Conservation (phyloP, 2,888 invertebrate species). For the Oscheius myriophilus region DNA sequence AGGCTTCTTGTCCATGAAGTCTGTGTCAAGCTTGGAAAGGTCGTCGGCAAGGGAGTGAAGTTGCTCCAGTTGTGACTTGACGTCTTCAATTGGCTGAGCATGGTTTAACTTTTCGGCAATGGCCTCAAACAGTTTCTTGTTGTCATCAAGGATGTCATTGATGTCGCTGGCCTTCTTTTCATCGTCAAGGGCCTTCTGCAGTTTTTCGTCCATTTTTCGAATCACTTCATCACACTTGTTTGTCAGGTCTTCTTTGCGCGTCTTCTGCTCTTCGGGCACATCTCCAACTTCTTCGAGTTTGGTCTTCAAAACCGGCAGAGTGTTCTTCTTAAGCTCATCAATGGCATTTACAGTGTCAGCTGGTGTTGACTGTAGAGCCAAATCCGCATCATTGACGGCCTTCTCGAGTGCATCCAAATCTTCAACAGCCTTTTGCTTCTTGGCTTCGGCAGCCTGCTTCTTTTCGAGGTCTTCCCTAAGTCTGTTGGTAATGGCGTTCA, state of each 20-base stretch:
- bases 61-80: constrained; percentile 33
- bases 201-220: constrained; percentile 30
- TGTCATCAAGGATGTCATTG: constrained; percentile 32
- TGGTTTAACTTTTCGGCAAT: constrained; percentile 13
- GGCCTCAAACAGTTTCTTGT: constrained; percentile 32
- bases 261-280: not conserved
- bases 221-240: constrained; percentile 27
- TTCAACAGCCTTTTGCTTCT: constrained; percentile 17
- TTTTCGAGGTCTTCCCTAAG: constrained; percentile 33
- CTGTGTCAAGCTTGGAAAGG: not conserved
- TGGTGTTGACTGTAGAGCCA: constrained; percentile 32
- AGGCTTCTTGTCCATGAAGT: constrained; percentile 24
- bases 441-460: not conserved
- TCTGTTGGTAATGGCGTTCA: constrained; percentile 14
- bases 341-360: constrained; percentile 20
- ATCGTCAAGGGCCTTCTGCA: not conserved
- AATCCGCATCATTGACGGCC: constrained; percentile 9
- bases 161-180: constrained; percentile 29
- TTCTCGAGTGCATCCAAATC: too few species aligned
- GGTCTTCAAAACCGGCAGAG: constrained; percentile 5
- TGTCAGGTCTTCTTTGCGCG: constrained; percentile 33
- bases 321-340: constrained; percentile 23
- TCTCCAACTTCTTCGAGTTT: constrained; percentile 14
- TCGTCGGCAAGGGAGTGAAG: constrained; percentile 4
- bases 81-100: constrained; percentile 25